Evolutionary conservation across 2,113 vertebrate genomes (phyloP).

Genomic region (Thamnaconus septentrionalis): DNA sequence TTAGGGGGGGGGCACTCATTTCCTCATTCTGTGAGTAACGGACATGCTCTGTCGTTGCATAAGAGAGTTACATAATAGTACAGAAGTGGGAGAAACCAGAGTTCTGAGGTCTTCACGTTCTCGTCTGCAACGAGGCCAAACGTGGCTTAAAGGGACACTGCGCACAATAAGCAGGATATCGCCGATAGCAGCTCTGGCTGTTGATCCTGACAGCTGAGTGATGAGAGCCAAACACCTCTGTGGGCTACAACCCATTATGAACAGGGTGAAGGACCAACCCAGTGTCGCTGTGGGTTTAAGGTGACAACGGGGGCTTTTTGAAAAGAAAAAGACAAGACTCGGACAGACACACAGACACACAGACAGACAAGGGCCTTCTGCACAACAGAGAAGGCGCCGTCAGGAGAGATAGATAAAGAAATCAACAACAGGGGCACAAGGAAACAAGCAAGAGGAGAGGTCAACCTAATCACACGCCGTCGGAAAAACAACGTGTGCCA

Average conservation of each 20-base stretch:
- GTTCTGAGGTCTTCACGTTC: conserved; percentile 25
- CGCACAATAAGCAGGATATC: neutral
- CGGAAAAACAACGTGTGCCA: too few relatives aligned
- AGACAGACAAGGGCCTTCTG: too few relatives aligned
- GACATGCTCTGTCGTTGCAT: conserved; percentile 45
- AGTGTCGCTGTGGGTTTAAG: too few relatives aligned
- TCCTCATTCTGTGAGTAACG: conserved; percentile 28
- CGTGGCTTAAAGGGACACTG: conserved; percentile 17
- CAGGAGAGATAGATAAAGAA: too few relatives aligned
- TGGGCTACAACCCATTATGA: neutral
- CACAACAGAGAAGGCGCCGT: too few relatives aligned
- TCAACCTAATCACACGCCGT: too few relatives aligned
- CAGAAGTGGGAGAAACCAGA: conserved; percentile 40
- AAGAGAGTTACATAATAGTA: conserved; percentile 56
- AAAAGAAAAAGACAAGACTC: too few relatives aligned
- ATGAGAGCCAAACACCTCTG: conserved; percentile 5
- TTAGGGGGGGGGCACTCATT: conserved; percentile 1
- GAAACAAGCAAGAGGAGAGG: too few relatives aligned
- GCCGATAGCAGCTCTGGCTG: neutral
- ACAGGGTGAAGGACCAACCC: neutral
- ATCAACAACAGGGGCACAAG: too few relatives aligned
- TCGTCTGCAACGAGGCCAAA: conserved; percentile 26
- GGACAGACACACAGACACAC: too few relatives aligned
- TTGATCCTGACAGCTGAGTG: conserved; percentile 16
- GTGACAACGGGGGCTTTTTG: too few relatives aligned